Evolutionary conservation across 2,888 invertebrate species (phyloP), one percentile per base, ranked within the genome.

Genomic region (Dolichopus griseipennis): DNA sequence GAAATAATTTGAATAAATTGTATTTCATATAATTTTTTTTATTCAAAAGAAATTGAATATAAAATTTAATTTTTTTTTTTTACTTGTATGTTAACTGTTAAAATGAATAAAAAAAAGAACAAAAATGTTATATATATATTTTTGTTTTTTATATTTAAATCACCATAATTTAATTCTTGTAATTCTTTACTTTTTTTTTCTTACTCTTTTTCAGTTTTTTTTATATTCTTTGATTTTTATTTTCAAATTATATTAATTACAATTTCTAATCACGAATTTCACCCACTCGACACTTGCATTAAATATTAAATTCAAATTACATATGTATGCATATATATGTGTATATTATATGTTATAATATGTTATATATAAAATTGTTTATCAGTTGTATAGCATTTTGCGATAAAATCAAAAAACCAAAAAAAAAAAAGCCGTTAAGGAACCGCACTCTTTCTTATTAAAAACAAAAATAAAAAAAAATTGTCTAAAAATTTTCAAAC

Each of bases 251-350:
- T 18, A 18, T 52, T 52, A 52, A 52, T 52, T 18, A 52, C 52
- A 52, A 52, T 52, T 52, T 52, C 52, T 52, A 52, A 52, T 52
- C 52, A 52, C 52, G 52, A 52, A 52, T 52, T 52, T 52, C 52
- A 52, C 52, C 52, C 52, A 52, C 52, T 52, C 52, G 52, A 52
- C 52, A 52, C 52, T 52, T 12, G 15, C 15, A 18, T 52, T 52
- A 52, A 52, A 52, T 52, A 18, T 52, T 52, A 52, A 52, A 18
- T 18, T 37, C 2, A 8, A 37, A 37, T 37, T 41, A 41, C 41
- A 41, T 15, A 52, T 52, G 18, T 52, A 52, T 52, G 18, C 18
- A 3, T 52, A 52, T 52, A 3, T 7, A 52, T 52, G 18, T 52
- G 15, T 52, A 52, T 34, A 34, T 34, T 34, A 34, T 34, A 34